Percentiles rank a stretch among this genome's conserved stretches.
These are phyloP conservation scores for Phylloscopus whistleri DNA, from an alignment of 2,113 vertebrate genomes.

Conservation along the genomic window DNA sequence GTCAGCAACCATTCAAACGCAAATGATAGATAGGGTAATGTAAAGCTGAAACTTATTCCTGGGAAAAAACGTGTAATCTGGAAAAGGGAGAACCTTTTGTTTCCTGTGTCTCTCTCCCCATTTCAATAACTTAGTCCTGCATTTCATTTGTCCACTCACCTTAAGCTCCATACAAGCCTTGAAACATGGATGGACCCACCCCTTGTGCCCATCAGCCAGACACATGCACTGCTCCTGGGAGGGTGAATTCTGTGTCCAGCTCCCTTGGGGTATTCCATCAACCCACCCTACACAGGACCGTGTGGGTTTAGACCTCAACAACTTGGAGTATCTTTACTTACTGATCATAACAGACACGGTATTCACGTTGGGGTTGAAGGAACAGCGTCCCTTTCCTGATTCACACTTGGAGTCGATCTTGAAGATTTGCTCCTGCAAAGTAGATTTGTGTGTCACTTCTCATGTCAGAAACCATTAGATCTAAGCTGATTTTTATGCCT, in stretches of 20 bases:
- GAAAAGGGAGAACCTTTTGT: neutral
- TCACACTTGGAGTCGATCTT: constrained; percentile 89
- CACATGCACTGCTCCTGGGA: neutral
- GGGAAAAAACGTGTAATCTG: constrained; percentile 9
- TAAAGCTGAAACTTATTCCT: constrained; percentile 1
- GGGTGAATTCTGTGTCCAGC: neutral
- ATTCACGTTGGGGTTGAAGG: constrained; percentile 95
- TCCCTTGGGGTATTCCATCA: neutral
- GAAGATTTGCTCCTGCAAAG: constrained; percentile 89
- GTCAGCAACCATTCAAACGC: constrained; percentile 24
- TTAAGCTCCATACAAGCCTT: neutral
- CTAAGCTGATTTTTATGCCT: neutral
- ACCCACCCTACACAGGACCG: neutral
- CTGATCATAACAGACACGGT: constrained; percentile 98
- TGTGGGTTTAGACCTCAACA: neutral
- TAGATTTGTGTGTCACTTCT: constrained; percentile 28
- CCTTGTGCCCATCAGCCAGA: neutral
- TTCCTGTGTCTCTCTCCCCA: neutral
- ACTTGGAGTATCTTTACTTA: constrained; percentile 74
- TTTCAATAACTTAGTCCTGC: neutral
- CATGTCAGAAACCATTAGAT: neutral
- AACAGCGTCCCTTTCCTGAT: constrained; percentile 95
- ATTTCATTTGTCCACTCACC: neutral
- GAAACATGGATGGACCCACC: neutral
- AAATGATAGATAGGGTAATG: neutral